These are phyloP conservation scores for Cataglyphis hispanica DNA, from an alignment of 1,140 invertebrate species.

Conservation along the genomic window DNA sequence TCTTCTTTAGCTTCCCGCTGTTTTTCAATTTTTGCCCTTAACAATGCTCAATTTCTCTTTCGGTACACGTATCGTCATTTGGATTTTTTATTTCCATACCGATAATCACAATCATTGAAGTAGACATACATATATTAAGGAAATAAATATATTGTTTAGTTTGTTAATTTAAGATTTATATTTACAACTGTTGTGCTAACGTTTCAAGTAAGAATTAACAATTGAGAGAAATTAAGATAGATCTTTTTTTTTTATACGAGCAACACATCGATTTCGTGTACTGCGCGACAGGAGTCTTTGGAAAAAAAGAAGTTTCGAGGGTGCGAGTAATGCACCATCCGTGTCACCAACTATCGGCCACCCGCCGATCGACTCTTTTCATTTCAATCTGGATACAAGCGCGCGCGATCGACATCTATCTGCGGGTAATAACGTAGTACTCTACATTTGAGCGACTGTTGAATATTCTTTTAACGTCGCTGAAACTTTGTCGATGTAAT, in stretches of 20 bases:
- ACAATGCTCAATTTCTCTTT: not conserved
- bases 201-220: not conserved
- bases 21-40: conserved; percentile 18
- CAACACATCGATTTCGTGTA: conserved; percentile 52
- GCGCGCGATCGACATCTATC: conserved; percentile 26
- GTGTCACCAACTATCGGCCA: conserved; percentile 72
- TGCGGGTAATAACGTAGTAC: conserved; percentile 24
- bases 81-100: not conserved
- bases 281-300: conserved; percentile 24
- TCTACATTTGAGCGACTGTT: not conserved
- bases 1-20: not conserved
- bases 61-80: not conserved
- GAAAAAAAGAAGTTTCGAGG: conserved; percentile 34
- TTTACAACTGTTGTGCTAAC: not conserved
- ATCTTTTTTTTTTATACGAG: not conserved
- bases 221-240: not conserved
- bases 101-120: not conserved
- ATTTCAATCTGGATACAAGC: conserved; percentile 52
- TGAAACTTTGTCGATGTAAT: not conserved
- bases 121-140: not conserved
- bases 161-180: not conserved
- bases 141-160: not conserved
- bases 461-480: not conserved
- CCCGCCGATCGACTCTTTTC: conserved; percentile 71
- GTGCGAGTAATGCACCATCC: conserved; percentile 73